phyloP scores from a whole-genome alignment of 2,113 vertebrate genomes.

The Pholis gunnellus region DNA sequence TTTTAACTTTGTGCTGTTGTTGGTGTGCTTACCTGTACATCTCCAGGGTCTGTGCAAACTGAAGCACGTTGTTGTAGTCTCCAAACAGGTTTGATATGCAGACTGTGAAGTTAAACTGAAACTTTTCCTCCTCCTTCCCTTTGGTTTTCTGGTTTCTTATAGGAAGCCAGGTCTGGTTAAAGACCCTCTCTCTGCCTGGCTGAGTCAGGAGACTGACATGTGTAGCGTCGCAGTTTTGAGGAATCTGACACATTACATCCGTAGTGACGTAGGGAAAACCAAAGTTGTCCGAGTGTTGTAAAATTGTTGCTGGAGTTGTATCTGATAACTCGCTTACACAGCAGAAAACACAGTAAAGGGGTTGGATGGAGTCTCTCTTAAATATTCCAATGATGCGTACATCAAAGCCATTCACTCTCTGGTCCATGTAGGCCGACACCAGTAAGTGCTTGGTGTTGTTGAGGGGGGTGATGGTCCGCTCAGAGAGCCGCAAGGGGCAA shows the following conservation, averaged over 20 bases:
- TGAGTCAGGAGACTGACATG: constrained; percentile 54
- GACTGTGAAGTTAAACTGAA: constrained; percentile 81
- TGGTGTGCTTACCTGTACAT: constrained; percentile 81
- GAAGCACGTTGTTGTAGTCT: constrained; percentile 85
- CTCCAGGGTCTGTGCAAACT: constrained; percentile 85
- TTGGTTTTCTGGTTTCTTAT: constrained; percentile 78
- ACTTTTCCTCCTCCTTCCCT: background rate
- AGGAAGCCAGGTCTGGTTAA: constrained; percentile 50
- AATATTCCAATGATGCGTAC: constrained; percentile 82
- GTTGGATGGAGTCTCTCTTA: constrained; percentile 73
- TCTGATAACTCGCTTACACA: constrained; percentile 44
- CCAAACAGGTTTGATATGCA: constrained; percentile 87
- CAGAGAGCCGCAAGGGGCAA: background rate
- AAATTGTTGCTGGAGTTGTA: background rate
- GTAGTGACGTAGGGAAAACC: constrained; percentile 81
- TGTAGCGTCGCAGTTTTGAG: constrained; percentile 16
- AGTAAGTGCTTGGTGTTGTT: constrained; percentile 78
- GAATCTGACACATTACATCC: constrained; percentile 70
- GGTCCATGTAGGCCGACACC: constrained; percentile 82
- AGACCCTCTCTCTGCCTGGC: rapidly evolving
- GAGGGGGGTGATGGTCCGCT: constrained; percentile 72
- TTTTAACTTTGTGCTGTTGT: background rate
- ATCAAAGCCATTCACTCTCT: constrained; percentile 63
- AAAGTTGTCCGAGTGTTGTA: constrained; percentile 78
- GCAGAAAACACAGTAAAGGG: constrained; percentile 82